phyloP scores from a whole-genome alignment of 35 echinoderm and acorn worm species.

The Anneissia japonica region DNA sequence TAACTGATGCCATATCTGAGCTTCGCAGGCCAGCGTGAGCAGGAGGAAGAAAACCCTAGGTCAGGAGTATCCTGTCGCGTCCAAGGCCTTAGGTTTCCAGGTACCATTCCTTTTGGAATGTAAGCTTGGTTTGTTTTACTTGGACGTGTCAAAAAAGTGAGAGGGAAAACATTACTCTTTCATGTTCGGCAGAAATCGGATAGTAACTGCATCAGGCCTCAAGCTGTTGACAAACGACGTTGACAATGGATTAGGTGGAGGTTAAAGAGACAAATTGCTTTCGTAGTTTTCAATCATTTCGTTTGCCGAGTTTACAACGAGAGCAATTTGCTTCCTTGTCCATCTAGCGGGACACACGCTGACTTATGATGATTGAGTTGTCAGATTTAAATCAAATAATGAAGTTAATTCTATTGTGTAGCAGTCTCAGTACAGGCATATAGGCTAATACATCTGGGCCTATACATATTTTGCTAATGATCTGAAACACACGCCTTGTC shows the following conservation, averaged over 20 bases:
- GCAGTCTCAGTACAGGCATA: not conserved
- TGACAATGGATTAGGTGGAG: not conserved
- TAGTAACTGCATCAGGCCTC: not conserved
- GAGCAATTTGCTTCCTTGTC: not conserved
- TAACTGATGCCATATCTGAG: not conserved
- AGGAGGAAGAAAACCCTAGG: not conserved
- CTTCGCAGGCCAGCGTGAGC: not conserved
- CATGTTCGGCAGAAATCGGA: not conserved
- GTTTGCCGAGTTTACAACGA: not conserved
- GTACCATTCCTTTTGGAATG: not conserved
- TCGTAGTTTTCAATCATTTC: not conserved
- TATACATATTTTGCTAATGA: not conserved
- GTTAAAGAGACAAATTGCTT: constrained; percentile 1
- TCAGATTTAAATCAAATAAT: not conserved
- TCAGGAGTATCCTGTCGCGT: not conserved
- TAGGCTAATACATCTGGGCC: too few relatives aligned
- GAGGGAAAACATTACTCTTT: constrained; percentile 1
- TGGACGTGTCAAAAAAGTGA: not conserved
- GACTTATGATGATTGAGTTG: not conserved
- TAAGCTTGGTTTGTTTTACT: not conserved
- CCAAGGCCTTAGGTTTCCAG: not conserved
- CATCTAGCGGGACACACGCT: not conserved
- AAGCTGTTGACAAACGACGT: not conserved
- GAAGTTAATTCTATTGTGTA: not conserved
- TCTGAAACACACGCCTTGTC: not conserved